Conservation (phyloP, 2,888 invertebrate species). For the Drosophila ochracea region DNA sequence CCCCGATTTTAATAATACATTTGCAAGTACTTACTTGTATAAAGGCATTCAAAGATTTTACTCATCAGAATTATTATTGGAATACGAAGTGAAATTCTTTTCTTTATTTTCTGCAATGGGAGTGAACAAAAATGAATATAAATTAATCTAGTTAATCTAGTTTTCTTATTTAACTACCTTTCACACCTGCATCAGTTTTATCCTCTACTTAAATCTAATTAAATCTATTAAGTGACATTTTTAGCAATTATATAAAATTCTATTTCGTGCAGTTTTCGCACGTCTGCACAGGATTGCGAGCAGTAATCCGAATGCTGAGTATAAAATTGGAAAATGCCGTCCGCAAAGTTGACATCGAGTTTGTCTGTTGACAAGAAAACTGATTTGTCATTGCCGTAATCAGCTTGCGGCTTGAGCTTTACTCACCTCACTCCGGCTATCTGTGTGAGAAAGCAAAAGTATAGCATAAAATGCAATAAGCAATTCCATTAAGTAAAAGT, state of each 20-base stretch:
- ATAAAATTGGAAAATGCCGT: slow-evolving; percentile 75
- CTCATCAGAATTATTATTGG: not conserved
- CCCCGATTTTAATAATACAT: slow-evolving; percentile 5
- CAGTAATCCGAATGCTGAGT: slow-evolving; percentile 44
- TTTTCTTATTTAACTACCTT: not conserved
- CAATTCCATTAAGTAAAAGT: slow-evolving; percentile 73
- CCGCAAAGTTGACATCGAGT: slow-evolving; percentile 69
- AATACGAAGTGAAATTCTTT: not conserved
- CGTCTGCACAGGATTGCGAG: slow-evolving; percentile 29
- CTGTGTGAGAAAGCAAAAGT: slow-evolving; percentile 72
- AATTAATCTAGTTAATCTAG: not conserved
- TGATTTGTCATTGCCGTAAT: slow-evolving; percentile 79
- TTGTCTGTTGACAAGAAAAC: slow-evolving; percentile 76
- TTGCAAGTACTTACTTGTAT: not conserved
- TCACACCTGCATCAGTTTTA: not conserved
- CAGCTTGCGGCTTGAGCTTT: slow-evolving; percentile 63
- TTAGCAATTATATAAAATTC: slow-evolving; percentile 14
- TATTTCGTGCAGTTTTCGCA: slow-evolving; percentile 31
- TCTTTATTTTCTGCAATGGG: too few species aligned
- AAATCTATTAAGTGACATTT: slow-evolving; percentile 13
- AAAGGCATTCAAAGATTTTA: not conserved
- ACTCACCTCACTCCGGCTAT: slow-evolving; percentile 4
- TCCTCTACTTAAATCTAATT: not conserved
- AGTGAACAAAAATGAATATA: not conserved
- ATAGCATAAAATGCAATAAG: slow-evolving; percentile 73